Base-by-base conservation (phyloP, 1,140 invertebrate species). In the Drosophila suzukii region DNA sequence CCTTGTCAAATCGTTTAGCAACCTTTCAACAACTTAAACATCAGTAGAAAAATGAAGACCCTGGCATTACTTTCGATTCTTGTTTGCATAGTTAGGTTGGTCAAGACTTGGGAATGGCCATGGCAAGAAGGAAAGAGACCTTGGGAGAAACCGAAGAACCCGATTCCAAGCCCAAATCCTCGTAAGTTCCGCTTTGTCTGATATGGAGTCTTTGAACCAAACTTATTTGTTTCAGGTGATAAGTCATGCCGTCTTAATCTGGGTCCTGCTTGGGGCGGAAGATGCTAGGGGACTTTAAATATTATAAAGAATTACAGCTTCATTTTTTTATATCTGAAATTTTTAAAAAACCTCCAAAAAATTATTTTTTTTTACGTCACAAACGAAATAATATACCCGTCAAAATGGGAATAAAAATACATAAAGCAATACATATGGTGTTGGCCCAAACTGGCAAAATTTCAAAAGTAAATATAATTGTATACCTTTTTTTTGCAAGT, bases 261-360 rank as follows among this genome's bases (percentile, higher is more conserved):
- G 17, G 58, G 58, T 10, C 58, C 58, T 15, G 46, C n/a, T 13
- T 60, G 58, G 58, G 58, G 58, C 1, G 58, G 58, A 13, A 27
- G 13, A 7, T 60, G 58, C 10, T 59, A 12, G 32, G 1, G 13
- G 4, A 43, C n/a, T 8, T 8, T 6, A 7, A 1, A 34, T 3
- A 34, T 10, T 10, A 6, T 32, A 7, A 8, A 15, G 6, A 7
- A 8, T 15, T 41, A 7, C 6, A 15, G 41, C 7, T 17, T 15
- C 7, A 17, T 17, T 34, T 8, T 34, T 27, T 27, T 3, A 4
- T 3, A 3, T 2, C 5, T 4, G 3, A 27, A 27, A 3, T 27
- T 27, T 27, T 3, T 27, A 2, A 2, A 27, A 27, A 27, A 27
- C 2, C 24, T 24, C 24, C 24, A 24, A 24, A 24, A 2, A 24